Evolutionary conservation across 2,113 vertebrate species (phyloP), one percentile per base, ranked within the genome.

Genomic region (Acanthisitta chloris): DNA sequence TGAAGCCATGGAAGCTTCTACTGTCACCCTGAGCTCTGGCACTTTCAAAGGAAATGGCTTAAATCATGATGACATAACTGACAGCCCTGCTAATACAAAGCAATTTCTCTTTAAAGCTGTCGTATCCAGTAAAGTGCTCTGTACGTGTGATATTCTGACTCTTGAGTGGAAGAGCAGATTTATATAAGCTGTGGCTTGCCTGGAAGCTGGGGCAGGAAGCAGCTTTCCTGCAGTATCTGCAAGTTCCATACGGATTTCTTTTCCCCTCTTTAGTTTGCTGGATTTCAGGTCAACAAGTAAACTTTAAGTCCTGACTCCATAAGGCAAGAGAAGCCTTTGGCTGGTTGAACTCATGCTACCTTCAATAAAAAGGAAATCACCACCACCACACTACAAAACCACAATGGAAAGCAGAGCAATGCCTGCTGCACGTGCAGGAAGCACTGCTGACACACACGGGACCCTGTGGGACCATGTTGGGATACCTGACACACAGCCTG

Each of bases 31-130:
- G 72, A 95, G 95, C 95, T 67, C 86, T 86, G 76, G 86, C 95
- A 95, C 93, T 95, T 93, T 88, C 83, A 86, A 93, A 94, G 72
- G 79, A 86, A 93, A 91, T 57, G 58, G 93, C 65, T 96, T 95
- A 97, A 96, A 91, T 74, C 95, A 71, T 6, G 80, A 82, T 94
- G 96, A 96, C 95, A 96, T 96, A 96, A 97, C 90, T 94, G 97
- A 96, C 96, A 96, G 96, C 36, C 61, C 73, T 66, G 86, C 90
- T 96, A 97, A 97, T 90, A 92, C 93, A 95, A 96, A 90, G 82
- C 86, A 96, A 96, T 97, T 97, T 96, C 94, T 96, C 70, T 94
- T 93, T 96, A 94, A 96, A 91, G 89, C 92, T 97, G 86, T 95
- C 95, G 54, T 92, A 91, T 82, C 94, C 79, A 96, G 94, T 92